A percentile compares a stretch with the other conserved stretches of the same genome.
Evolutionary conservation across 2,888 invertebrate species (phyloP).

Genomic region (Hanleya hanleyi): DNA sequence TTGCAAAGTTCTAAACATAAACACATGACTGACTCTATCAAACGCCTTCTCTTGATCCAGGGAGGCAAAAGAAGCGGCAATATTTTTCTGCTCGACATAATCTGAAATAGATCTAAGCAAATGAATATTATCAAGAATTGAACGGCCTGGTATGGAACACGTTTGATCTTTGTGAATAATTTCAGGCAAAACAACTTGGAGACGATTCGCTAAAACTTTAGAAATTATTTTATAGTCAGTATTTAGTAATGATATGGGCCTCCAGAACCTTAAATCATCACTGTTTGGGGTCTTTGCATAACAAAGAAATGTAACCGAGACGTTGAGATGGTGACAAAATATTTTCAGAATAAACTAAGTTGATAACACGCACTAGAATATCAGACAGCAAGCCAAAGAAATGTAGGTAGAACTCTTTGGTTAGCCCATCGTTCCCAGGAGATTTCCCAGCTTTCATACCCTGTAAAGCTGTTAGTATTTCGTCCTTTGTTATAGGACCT

Average conservation of each 20-base stretch:
- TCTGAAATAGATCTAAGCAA: constrained; percentile 22
- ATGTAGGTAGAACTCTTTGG: constrained; percentile 15
- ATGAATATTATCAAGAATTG: constrained; percentile 18
- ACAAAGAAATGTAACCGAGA: neutral
- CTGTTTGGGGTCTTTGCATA: constrained; percentile 1
- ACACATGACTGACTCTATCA: constrained; percentile 19
- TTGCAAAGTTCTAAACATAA: neutral
- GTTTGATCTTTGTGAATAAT: constrained; percentile 23
- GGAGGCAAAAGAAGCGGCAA: neutral
- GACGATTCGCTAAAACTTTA: constrained; percentile 17
- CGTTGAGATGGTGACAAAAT: neutral
- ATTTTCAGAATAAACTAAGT: neutral
- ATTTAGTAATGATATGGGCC: constrained; percentile 20
- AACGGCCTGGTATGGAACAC: constrained; percentile 11
- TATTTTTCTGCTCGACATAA: constrained; percentile 15
- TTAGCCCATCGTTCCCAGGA: constrained; percentile 20
- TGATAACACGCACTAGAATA: neutral
- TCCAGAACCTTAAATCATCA: constrained; percentile 8
- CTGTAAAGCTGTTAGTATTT: constrained; percentile 1
- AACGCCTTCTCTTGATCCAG: constrained; percentile 28
- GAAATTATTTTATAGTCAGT: constrained; percentile 20
- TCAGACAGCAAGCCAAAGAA: neutral
- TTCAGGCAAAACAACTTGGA: constrained; percentile 9
- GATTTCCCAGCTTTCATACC: constrained; percentile 6
- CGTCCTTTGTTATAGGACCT: neutral